Evolutionary conservation across 2,888 invertebrate species (phyloP).

Genomic region (Heliconius aoede): DNA sequence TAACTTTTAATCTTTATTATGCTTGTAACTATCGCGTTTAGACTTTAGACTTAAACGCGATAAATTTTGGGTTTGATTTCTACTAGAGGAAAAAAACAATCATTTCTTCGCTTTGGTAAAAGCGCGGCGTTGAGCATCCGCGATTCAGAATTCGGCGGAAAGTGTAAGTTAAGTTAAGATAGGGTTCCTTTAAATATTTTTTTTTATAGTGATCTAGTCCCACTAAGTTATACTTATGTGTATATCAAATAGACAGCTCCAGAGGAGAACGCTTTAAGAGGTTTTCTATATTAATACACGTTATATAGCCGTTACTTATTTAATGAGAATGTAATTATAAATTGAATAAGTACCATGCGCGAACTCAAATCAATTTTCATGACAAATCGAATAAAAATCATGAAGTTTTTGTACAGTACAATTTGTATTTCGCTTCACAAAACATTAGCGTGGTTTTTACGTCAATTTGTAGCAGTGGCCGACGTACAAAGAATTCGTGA

Average conservation of each 20-base stretch:
- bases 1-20: not conserved
- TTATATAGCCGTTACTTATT: too few species aligned
- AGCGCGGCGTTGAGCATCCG: too few species aligned
- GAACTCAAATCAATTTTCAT: conserved; percentile 5
- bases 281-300: too few species aligned
- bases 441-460: conserved; percentile 24
- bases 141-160: too few species aligned
- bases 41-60: too few species aligned
- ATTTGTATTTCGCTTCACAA: not conserved
- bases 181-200: not conserved
- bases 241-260: too few species aligned
- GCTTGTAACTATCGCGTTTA: too few species aligned
- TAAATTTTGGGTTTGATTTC: too few species aligned
- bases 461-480: conserved; percentile 14
- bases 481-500: conserved; percentile 14
- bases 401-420: not conserved
- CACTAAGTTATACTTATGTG: not conserved
- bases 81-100: too few species aligned
- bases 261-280: too few species aligned
- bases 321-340: not conserved
- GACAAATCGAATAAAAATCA: conserved; percentile 18
- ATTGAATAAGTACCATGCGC: not conserved
- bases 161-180: not conserved
- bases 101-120: too few species aligned
- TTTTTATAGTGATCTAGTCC: not conserved